Evolutionary conservation across 2,113 vertebrate species (phyloP), one percentile per base, ranked within the genome.

Genomic region (Thalassarche chlororhynchos): DNA sequence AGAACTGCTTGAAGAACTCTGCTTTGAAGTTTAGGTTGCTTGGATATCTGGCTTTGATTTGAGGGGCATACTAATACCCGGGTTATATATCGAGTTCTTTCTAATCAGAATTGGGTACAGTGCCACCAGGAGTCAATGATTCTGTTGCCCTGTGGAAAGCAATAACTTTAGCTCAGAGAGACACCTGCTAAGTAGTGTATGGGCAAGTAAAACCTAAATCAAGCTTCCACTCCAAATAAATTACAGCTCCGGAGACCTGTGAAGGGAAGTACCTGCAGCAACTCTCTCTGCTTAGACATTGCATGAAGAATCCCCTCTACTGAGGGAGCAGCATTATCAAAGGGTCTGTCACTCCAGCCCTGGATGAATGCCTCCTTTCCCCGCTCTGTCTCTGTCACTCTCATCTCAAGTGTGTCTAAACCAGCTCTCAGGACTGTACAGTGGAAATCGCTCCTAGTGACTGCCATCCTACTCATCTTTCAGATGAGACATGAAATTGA

Each of bases 121-220:
- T 70, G 87, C 82, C 87, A 93, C 82, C 51, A 80, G n/a, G 42
- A 94, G 78, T 64, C 93, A 95, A 70, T 70, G 62, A 91, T 79
- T 93, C 75, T 88, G 58, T 93, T 97, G 89, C 70, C 93, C 78
- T 74, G 78, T 18, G 5, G 71, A 94, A 95, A 95, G 93, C 71
- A 96, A 83, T 94, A 91, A 95, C 87, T 96, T 95, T 15, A 94
- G 75, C 81, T 93, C 75, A 80, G 89, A 94, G 87, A 89, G 93
- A 85, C 84, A 90, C 58, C 81, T 96, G 42, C 84, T 91, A 94
- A 95, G 93, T 91, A 72, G 64, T 70, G 66, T 85, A 85, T 42
- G 29, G 87, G 81, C 88, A 87, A 96, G 70, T 88, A 84, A 96
- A 95, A 94, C 51, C 75, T 97, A 96, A 97, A 95, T 96, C 87